phyloP scores from a whole-genome alignment of 2,888 invertebrate species.

The Monochamus alternatus region DNA sequence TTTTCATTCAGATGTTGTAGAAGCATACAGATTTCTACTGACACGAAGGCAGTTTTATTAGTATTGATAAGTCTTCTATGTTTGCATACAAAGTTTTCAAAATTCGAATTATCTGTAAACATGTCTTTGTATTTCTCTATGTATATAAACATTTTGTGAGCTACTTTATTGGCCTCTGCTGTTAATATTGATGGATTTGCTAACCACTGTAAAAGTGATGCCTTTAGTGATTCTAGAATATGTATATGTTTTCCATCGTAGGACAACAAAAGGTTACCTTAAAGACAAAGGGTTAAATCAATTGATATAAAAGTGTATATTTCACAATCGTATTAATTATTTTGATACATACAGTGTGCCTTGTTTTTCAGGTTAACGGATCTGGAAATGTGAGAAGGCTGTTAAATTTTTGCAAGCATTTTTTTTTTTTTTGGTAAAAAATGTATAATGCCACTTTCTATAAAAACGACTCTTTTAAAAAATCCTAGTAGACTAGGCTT shows the following conservation, averaged over 20 bases:
- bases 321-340: too few species aligned
- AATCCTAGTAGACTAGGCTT: too few species aligned
- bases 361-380: too few species aligned
- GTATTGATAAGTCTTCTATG: slow-evolving; percentile 43
- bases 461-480: too few species aligned
- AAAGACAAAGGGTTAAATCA: slow-evolving; percentile 18
- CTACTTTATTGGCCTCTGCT: slow-evolving; percentile 35
- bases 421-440: too few species aligned
- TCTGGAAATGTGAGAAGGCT: too few species aligned
- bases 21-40: slow-evolving; percentile 54
- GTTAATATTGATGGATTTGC: slow-evolving; percentile 41
- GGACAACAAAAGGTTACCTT: slow-evolving; percentile 45
- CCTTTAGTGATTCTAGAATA: slow-evolving; percentile 49
- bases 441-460: too few species aligned
- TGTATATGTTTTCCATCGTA: slow-evolving; percentile 28
- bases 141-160: slow-evolving; percentile 36
- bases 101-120: slow-evolving; percentile 17
- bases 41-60: slow-evolving; percentile 53
- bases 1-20: slow-evolving; percentile 48
- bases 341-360: too few species aligned
- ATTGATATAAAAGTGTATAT: too few species aligned
- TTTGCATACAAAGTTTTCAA: slow-evolving; percentile 41
- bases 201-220: slow-evolving; percentile 56
- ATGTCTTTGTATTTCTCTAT: slow-evolving; percentile 14
- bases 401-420: too few species aligned